Evolutionary conservation across 2,113 vertebrate genomes (phyloP).

Genomic region (Cebus imitator): DNA sequence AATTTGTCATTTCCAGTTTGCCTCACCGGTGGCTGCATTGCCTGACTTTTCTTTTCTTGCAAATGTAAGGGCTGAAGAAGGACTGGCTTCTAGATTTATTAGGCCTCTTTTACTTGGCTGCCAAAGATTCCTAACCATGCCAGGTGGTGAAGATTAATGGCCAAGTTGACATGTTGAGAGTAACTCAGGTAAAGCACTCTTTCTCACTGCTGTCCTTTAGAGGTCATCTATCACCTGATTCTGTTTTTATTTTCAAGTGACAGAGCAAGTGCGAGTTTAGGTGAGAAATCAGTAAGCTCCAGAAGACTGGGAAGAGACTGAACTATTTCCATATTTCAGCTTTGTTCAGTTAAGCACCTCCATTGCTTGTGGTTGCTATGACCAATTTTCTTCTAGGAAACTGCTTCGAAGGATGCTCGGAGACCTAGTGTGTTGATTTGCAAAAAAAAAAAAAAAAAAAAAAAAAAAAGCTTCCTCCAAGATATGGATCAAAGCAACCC

Average conservation of each 20-base stretch:
- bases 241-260: conserved; percentile 77
- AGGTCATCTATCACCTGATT: conserved; percentile 76
- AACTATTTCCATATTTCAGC: conserved; percentile 66
- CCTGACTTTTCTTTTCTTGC: background rate
- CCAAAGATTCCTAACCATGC: conserved; percentile 59
- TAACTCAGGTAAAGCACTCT: conserved; percentile 67
- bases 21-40: background rate
- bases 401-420: background rate
- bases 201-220: conserved; percentile 12
- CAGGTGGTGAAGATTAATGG: conserved; percentile 50
- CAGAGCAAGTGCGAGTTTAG: conserved; percentile 70
- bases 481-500: background rate
- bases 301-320: conserved; percentile 38
- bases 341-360: conserved; percentile 57
- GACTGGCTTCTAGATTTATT: conserved; percentile 21
- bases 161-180: conserved; percentile 61
- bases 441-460: too few relatives aligned
- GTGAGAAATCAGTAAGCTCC: conserved; percentile 75
- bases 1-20: background rate
- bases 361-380: background rate
- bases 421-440: background rate
- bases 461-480: background rate
- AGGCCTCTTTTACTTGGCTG: background rate
- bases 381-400: conserved; percentile 14
- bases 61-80: background rate